Evolutionary conservation across 2,113 vertebrate genomes (phyloP).

Genomic region (Terrapene triunguis): DNA sequence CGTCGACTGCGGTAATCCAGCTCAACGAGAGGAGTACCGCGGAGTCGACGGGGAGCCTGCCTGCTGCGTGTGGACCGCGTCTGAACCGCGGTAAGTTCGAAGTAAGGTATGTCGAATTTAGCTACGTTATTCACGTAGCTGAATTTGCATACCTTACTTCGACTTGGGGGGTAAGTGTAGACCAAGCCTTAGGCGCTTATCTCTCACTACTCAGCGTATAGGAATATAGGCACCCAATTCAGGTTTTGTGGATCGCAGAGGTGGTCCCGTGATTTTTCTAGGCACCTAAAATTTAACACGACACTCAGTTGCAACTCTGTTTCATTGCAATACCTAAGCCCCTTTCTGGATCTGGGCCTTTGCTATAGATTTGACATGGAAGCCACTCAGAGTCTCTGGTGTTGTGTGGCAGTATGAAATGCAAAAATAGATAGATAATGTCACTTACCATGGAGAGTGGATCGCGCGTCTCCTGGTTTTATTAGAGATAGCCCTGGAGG

Average conservation of each 20-base stretch:
- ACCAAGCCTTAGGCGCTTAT: no score
- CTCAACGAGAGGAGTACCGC: no score
- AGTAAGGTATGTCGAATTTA: no score
- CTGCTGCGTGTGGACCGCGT: no score
- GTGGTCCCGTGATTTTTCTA: not conserved
- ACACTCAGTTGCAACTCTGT: not conserved
- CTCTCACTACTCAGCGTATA: no score
- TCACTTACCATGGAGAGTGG: rapidly evolving
- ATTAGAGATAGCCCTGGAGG: conserved; percentile 17
- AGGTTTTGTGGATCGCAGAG: not conserved
- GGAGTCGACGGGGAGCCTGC: no score
- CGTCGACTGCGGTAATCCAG: no score
- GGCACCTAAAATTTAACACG: not conserved
- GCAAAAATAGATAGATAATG: not conserved
- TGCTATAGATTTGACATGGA: not conserved
- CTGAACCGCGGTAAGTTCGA: no score
- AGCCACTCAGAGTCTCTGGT: not conserved
- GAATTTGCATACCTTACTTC: no score
- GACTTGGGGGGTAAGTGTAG: no score
- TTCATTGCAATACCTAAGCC: not conserved
- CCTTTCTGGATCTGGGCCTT: not conserved
- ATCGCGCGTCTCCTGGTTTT: not conserved
- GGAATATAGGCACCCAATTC: no score
- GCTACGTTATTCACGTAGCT: no score
- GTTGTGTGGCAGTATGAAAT: not conserved